Evolutionary conservation across 2,888 invertebrate genomes (phyloP), one percentile per base, ranked within the genome.

Genomic region (Drosophila stalkeri): DNA sequence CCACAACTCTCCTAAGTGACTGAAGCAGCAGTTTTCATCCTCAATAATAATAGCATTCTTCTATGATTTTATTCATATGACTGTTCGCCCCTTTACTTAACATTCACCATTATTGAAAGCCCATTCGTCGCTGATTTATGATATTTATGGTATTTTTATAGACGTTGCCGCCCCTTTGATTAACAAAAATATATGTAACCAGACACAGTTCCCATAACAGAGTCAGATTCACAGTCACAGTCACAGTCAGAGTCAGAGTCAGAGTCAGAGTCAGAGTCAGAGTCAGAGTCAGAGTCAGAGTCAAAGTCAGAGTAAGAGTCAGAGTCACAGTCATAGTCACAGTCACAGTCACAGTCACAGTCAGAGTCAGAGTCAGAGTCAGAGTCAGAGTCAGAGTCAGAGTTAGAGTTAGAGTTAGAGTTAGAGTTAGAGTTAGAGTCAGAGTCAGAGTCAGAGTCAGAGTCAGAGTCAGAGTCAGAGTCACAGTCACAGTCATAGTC

Each of bases 151-250:
- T 27, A 64, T 47, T 79, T 77, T 82, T 18, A 72, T 80, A n/a
- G 43, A 54, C 35, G 60, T 72, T 69, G 73, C 77, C 83, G 85
- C 89, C 86, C 85, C 81, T 83, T 89, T 72, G 87, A 89, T 86
- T 85, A 85, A 27, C 75, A 70, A 86, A 77, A 86, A 78, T 65
- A 60, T 75, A 70, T 66, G 72, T 66, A 68, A 78, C 47, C 64
- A 75, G 59, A 52, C 35, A 49, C 56, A 49, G 41, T 33, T 23
- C 46, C 20, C 39, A 47, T 27, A 33, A 41, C 57, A 59, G 12
- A 35, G 35, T 35, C 35, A 35, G 35, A 35, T 16, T 16, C 16
- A 39, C 7, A 39, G 16, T 39, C 39, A n/a, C n/a, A n/a, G 39
- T n/a, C 8, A 41, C 2, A 41, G 39, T 16, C n/a, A 39, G 16